phyloP scores from a whole-genome alignment of 2,113 vertebrate species.

The Sapajus apella region DNA sequence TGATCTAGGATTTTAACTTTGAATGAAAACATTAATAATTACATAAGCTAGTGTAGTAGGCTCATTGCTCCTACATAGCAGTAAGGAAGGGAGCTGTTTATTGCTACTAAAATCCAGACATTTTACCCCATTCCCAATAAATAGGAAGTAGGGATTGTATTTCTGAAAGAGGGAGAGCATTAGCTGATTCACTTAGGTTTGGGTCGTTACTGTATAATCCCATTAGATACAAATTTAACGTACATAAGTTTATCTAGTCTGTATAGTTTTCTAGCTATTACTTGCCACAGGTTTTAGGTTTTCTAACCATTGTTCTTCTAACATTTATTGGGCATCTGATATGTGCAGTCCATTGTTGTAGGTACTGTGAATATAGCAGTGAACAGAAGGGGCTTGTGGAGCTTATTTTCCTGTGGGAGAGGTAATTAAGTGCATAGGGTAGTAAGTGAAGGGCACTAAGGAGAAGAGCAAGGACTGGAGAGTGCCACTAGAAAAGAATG shows the following conservation, averaged over 20 bases:
- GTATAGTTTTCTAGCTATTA: neutral
- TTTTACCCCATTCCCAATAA: slow-evolving; percentile 22
- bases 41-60: neutral
- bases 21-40: slow-evolving; percentile 28
- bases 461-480: neutral
- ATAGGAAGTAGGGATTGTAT: neutral
- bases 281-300: neutral
- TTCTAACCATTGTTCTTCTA: neutral
- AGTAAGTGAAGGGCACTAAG: neutral
- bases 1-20: neutral
- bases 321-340: neutral
- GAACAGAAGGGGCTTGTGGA: neutral
- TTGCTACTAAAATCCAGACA: neutral
- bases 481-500: neutral
- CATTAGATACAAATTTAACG: neutral
- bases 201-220: neutral
- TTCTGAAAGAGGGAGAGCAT: neutral
- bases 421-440: neutral
- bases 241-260: neutral
- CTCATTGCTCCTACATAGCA: neutral
- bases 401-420: neutral
- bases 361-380: neutral
- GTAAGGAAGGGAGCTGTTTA: neutral
- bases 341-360: neutral
- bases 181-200: neutral